Conservation (phyloP, 2,113 vertebrate genomes). For the Antennarius striatus region DNA sequence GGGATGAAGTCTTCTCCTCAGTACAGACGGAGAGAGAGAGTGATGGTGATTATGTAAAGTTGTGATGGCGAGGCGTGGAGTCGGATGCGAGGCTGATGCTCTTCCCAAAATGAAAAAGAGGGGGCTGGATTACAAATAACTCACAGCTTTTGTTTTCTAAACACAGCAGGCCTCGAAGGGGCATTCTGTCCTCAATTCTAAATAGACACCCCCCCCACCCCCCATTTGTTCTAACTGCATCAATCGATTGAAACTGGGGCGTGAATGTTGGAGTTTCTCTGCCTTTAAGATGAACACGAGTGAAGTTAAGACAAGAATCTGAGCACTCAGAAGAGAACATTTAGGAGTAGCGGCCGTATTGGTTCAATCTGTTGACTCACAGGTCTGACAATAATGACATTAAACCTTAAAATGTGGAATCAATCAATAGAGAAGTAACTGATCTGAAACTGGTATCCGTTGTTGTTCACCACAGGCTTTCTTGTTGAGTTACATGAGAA, state of each 20-base stretch:
- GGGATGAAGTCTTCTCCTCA: constrained; percentile 27
- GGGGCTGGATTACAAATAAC: constrained; percentile 56
- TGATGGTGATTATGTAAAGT: constrained; percentile 46
- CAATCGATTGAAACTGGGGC: constrained; percentile 40
- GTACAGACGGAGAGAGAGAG: constrained; percentile 8
- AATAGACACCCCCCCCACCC: constrained; percentile 29
- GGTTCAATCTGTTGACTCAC: too few relatives aligned
- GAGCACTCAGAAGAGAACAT: too few relatives aligned
- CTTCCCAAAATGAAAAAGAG: constrained; percentile 57
- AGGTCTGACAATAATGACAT: too few relatives aligned
- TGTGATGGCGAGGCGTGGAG: constrained; percentile 24
- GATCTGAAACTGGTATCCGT: not conserved
- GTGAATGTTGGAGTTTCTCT: constrained; percentile 15
- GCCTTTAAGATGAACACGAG: too few relatives aligned
- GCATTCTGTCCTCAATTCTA: constrained; percentile 52
- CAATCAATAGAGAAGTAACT: not conserved
- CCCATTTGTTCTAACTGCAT: constrained; percentile 4
- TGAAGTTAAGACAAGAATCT: too few relatives aligned
- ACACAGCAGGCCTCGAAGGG: constrained; percentile 58
- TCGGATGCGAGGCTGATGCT: constrained; percentile 43
- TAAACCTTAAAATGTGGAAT: too few relatives aligned
- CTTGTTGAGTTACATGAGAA: not conserved
- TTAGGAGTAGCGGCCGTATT: too few relatives aligned
- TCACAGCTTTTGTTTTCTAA: constrained; percentile 60
- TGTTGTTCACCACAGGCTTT: not conserved